phyloP scores from a whole-genome alignment of 1,140 invertebrate genomes.

The Pseudomyrmex dendroicus region DNA sequence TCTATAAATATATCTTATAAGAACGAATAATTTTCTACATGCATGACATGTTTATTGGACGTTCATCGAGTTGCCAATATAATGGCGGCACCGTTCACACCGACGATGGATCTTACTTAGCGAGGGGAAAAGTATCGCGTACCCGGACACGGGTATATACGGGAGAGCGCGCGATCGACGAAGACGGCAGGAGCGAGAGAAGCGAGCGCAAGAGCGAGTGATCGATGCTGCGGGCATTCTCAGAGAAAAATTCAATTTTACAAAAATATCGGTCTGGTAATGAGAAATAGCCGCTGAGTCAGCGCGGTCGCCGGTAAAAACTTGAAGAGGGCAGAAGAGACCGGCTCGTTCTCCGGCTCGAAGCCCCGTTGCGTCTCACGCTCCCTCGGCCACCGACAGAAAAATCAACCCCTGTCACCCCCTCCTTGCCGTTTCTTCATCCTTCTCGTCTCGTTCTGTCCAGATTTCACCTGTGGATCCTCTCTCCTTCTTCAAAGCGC shows the following conservation, averaged over 20 bases:
- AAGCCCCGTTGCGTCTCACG: conserved; percentile 66
- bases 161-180: neutral
- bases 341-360: conserved; percentile 63
- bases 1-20: neutral
- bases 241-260: conserved; percentile 78
- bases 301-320: conserved; percentile 70
- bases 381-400: conserved; percentile 71
- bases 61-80: conserved; percentile 1
- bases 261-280: conserved; percentile 76
- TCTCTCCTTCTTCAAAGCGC: neutral
- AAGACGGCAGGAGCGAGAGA: conserved; percentile 28
- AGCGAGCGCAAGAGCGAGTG: conserved; percentile 17
- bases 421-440: neutral
- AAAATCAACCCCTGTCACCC: conserved; percentile 71
- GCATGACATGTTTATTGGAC: neutral
- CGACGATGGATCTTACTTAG: conserved; percentile 24
- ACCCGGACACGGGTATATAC: conserved; percentile 5
- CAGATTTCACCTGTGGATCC: conserved; percentile 16
- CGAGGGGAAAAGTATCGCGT: conserved; percentile 16
- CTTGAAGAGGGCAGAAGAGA: conserved; percentile 67
- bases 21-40: neutral
- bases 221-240: conserved; percentile 71
- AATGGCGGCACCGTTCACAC: conserved; percentile 12
- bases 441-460: conserved; percentile 28
- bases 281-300: conserved; percentile 77